phyloP scores from a whole-genome alignment of 2,113 vertebrate species.

The Uria lomvia region DNA sequence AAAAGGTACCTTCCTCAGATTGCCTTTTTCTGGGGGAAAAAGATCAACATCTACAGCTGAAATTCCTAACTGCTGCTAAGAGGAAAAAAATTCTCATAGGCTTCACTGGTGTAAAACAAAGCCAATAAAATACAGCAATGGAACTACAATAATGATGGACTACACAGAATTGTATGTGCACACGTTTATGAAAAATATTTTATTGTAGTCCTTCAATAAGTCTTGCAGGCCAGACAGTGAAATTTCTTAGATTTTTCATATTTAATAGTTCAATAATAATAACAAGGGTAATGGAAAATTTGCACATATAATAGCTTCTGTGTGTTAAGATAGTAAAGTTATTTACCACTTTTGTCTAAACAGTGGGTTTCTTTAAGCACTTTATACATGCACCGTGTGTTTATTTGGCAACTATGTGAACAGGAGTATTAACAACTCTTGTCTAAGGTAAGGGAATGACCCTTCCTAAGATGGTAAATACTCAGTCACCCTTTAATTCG shows the following conservation, averaged over 20 bases:
- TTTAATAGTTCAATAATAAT: background rate
- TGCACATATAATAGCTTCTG: background rate
- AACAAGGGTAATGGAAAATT: background rate
- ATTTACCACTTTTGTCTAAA: background rate
- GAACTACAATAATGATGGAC: background rate
- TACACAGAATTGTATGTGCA: background rate
- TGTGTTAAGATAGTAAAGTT: background rate
- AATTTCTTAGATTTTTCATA: background rate
- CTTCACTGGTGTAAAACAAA: background rate
- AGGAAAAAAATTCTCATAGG: background rate
- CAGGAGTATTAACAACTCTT: background rate
- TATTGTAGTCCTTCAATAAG: background rate
- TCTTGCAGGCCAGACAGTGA: background rate
- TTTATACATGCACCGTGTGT: accelerated
- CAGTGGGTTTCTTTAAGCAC: background rate
- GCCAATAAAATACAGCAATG: background rate
- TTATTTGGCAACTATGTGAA: background rate
- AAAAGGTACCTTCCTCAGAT: background rate
- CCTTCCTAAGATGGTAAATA: background rate
- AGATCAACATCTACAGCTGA: background rate
- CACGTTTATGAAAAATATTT: background rate
- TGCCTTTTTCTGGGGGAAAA: background rate
- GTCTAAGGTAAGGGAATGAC: background rate
- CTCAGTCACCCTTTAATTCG: background rate
- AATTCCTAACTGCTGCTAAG: background rate